Evolutionary conservation across 2,797 vertebrate species (phyloP).

Genomic region (Lagorchestes hirsutus): DNA sequence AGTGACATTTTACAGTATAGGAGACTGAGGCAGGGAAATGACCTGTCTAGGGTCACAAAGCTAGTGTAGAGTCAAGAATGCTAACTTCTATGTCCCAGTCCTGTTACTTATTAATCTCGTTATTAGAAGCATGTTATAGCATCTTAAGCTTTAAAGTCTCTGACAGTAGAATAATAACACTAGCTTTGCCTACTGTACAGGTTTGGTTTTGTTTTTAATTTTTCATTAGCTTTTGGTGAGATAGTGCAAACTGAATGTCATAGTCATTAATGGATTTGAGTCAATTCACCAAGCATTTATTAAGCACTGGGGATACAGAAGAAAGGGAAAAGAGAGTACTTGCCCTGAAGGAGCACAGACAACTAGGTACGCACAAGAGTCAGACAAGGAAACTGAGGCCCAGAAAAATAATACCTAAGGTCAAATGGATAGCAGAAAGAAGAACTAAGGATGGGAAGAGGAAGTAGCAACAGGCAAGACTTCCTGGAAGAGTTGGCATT

Average conservation of each 20-base stretch:
- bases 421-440: background rate
- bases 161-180: background rate
- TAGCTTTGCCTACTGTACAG: background rate
- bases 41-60: background rate
- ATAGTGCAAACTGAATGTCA: background rate
- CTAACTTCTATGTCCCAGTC: background rate
- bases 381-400: background rate
- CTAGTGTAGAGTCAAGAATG: background rate
- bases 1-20: background rate
- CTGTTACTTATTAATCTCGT: background rate
- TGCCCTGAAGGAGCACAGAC: background rate
- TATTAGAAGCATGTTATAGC: background rate
- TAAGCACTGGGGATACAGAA: background rate
- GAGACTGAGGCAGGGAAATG: background rate
- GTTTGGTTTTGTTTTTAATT: background rate
- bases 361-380: background rate
- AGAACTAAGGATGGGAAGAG: background rate
- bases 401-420: background rate
- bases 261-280: background rate
- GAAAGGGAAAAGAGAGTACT: background rate
- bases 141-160: background rate
- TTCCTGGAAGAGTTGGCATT: background rate
- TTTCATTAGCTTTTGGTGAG: background rate
- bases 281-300: too few species aligned
- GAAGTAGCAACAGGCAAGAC: background rate